Base-by-base conservation (phyloP, 2,888 invertebrate genomes). In the Malthinus seriepunctatus region DNA sequence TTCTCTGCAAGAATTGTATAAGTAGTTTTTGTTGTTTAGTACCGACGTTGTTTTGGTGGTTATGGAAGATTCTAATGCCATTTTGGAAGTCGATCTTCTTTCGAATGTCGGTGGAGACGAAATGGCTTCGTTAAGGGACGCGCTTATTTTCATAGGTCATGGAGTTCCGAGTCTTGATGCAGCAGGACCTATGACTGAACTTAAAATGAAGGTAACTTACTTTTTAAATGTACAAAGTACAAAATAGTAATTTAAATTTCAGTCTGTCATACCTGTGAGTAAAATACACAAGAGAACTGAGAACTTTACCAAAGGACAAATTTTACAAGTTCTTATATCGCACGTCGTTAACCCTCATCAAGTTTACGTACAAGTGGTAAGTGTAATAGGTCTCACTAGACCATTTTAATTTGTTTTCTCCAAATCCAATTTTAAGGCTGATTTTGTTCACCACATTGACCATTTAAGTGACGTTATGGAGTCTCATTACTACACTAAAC, bases 351-450 rank as follows among this genome's bases (percentile, higher is more conserved):
- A 84, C 71, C 90, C 90, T 0, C 80, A 84, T 66, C 80, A 83
- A 58, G 87, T 93, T 72, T 90, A 82, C 72, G 83, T 89, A 0
- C 83, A 87, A 71, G 78, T 68, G 81, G 86, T 86, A 76, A 76
- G 77, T 67, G 32, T 37, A 37, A 10, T 3, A 14, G 32, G 15
- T 38, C 0, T n/a, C n/a, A n/a, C n/a, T n/a, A n/a, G n/a, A n/a
- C n/a, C n/a, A n/a, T n/a, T n/a, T 23, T 23, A 2, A 23, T 3
- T 2, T 23, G 9, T 33, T 32, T 39, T 59, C 31, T 34, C 11
- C 8, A 14, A 8, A 55, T 58, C 9, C 44, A 31, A 51, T 61
- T n/a, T 68, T 39, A 45, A 74, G 73, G 69, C 60, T 4, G 51
- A 63, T 32, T 62, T 70, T 63, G 32, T 60, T 5, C 67, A 66